Base-by-base conservation (phyloP, 2,888 invertebrate genomes). In the Meliscaeva auricollis region DNA sequence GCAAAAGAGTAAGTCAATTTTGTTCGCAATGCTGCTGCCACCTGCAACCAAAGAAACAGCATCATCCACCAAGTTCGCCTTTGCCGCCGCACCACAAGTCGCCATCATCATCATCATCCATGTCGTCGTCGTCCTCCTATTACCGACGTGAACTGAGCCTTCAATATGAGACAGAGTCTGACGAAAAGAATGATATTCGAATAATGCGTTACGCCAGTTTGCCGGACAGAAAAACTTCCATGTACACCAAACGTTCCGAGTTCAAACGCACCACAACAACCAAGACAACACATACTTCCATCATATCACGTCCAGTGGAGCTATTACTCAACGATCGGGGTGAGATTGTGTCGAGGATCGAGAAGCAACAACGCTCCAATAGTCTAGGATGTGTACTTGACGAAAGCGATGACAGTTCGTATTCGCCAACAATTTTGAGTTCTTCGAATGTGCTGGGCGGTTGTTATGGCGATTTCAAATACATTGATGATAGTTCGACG, bases 401-500 rank as follows among this genome's bases (percentile, higher is more conserved):
- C 56, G 89, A 89, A 13, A 78, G 72, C 54, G 82, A 80, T 72
- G 75, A 87, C 30, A 70, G 44, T 72, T 73, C 72, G 5, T 83
- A 87, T 70, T 69, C 6, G 32, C 62, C 76, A 72, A 74, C 26
- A 84, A 80, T 69, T 72, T 22, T 8, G 87, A 69, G 70, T 9
- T 76, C 81, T 7, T 88, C 70, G 60, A 75, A 66, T 79, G 85
- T 62, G 15, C 60, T 68, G 26, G 88, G 88, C 38, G 35, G 20
- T 13, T 15, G 5, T 20, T 54, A 54, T 54, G 88, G 89, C 1
- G 91, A 92, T 78, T 88, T 92, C 48, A 88, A 89, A 77, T 92
- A 90, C 85, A 92, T 92, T 72, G 92, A 92, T 81, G 92, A 92
- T 85, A 91, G 90, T 77, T 91, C 91, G 30, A 90, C 90, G 68